Base-by-base conservation (phyloP, 2,113 vertebrate genomes). In the Thamnophis sirtalis region DNA sequence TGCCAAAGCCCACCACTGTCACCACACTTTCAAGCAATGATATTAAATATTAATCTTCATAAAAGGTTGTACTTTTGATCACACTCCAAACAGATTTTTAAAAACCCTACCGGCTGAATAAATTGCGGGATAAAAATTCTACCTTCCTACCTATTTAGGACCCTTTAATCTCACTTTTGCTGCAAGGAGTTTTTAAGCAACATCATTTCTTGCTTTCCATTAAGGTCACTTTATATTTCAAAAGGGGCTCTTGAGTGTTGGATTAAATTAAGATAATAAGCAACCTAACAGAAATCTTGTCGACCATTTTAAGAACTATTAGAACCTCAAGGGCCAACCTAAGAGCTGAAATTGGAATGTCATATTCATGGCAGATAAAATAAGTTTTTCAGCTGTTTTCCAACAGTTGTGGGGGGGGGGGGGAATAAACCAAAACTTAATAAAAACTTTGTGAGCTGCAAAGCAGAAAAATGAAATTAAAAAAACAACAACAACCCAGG, bases 1-100 rank as follows among this genome's bases (percentile, higher is more conserved):
- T 63, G 58, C 94, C 93, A 92, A 93, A 95, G 93, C 93, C 92
- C 92, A 90, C 93, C 93, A 94, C 19, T 89, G 19, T 48, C 15
- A 58, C 58, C 56, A 55, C 51, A 84, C 21, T 56, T 55, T 85
- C 58, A 92, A 89, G 54, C 73, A 50, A 26, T 9, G 43, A 50
- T 85, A 89, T 92, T 86, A 89, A 92, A 92, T 89, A 92, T 85
- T 85, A 86, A 89, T 92, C 28, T 9, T 51, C 26, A 63, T 26
- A 53, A 88, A 91, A 91, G 33, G 38, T 38, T 84, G 21, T 90
- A 38, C 38, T 89, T 90, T 38, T 86, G 17, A 86, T 50, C n/a
- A 49, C 33, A 87, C 68, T 87, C 49, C 15, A 87, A 53, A 54
- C 26, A 28, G 22, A 51, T 84, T 51, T 85, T 50, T 6, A 51